A percentile compares a stretch with the other conserved stretches of the same genome.
These are phyloP conservation scores for Erithacus rubecula DNA, from an alignment of 2,797 vertebrate species.

Conservation along the genomic window DNA sequence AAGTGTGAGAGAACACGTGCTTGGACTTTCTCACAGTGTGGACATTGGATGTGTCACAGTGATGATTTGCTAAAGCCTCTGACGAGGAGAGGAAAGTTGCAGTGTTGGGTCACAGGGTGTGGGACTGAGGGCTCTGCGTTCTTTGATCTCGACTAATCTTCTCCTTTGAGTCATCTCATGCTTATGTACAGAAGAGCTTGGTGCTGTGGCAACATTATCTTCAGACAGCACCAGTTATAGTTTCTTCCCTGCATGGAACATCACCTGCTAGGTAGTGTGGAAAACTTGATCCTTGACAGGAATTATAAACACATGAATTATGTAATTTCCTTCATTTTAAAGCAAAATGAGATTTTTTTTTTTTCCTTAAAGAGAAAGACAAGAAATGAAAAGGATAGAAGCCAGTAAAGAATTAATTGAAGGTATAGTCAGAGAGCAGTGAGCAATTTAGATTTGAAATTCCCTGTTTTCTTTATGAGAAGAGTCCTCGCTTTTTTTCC, in stretches of 20 bases:
- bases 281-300: not conserved
- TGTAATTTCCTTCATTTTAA: not conserved
- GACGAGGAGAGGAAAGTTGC: not conserved
- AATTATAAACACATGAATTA: not conserved
- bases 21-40: conserved; percentile 39
- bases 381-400: not conserved
- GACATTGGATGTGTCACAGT: not conserved
- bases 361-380: not conserved
- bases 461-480: not conserved
- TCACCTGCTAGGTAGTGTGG: not conserved
- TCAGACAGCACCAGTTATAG: not conserved
- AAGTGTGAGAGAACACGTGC: conserved; percentile 12
- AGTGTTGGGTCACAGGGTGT: not conserved
- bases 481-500: not conserved
- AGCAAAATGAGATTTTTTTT: not conserved
- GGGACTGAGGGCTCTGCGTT: not conserved
- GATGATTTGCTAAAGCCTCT: not conserved
- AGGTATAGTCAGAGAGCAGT: not conserved
- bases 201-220: not conserved
- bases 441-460: not conserved
- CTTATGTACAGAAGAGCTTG: not conserved
- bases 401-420: not conserved
- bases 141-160: conserved; percentile 49
- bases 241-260: not conserved
- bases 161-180: not conserved